phyloP scores from a whole-genome alignment of 2,113 vertebrate species.

The Chaenocephalus aceratus region DNA sequence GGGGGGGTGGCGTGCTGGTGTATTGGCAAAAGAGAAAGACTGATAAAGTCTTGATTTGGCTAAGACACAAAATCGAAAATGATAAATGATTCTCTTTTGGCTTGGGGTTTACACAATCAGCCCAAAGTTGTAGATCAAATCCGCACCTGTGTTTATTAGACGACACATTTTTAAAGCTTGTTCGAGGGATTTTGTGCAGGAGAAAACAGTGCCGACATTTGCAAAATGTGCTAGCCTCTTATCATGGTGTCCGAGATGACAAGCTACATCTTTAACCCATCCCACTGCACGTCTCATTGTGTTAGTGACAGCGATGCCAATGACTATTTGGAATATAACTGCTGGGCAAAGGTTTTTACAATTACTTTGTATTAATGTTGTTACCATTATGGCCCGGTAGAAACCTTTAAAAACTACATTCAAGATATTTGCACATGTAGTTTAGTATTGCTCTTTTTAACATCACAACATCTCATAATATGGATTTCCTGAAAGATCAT shows the following conservation, averaged over 20 bases:
- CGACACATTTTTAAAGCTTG: conserved; percentile 1
- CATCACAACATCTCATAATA: background rate
- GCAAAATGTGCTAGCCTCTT: conserved; percentile 76
- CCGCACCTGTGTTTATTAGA: background rate
- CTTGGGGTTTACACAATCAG: background rate
- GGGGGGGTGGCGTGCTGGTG: background rate
- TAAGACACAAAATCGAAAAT: background rate
- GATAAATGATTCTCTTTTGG: background rate
- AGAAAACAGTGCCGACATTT: conserved; percentile 63
- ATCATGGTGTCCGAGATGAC: conserved; percentile 69
- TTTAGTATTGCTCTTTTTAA: background rate
- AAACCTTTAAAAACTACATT: background rate
- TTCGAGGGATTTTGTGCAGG: conserved; percentile 12
- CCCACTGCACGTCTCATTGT: conserved; percentile 43
- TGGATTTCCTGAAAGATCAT: conserved; percentile 6
- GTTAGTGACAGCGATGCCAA: conserved; percentile 39
- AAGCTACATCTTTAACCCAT: conserved; percentile 69
- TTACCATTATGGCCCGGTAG: background rate
- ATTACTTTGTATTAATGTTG: background rate
- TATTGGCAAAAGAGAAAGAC: conserved; percentile 18
- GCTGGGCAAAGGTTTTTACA: background rate
- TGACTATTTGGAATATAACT: conserved; percentile 7
- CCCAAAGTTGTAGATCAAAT: background rate
- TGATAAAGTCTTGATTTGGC: background rate
- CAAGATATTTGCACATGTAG: background rate